Base-by-base conservation (phyloP, 1,140 invertebrate genomes). In the Drosophila nigromelanica region DNA sequence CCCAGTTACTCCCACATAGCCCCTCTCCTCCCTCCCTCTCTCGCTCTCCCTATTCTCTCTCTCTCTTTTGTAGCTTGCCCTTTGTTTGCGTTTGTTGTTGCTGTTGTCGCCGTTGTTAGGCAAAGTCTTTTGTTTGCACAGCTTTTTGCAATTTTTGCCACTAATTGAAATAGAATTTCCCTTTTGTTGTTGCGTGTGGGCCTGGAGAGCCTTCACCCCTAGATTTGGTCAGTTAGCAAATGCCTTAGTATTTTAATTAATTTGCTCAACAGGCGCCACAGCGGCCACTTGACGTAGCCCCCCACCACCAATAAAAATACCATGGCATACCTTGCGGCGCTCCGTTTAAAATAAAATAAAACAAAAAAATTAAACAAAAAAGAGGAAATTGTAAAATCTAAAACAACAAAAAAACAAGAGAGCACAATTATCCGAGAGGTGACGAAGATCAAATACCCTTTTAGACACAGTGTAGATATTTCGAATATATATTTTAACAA, bases 81-180 rank as follows among this genome's bases (percentile, higher is more conserved):
- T 66, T 80, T 86, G 69, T 78, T 70, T 85, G 60, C 47, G 42
- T 43, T 67, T 73, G 61, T 78, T 64, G 73, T 37, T 48, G 45
- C 58, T 61, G 43, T 61, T 55, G 68, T 66, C 48, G 56, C 64
- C 79, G 61, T 78, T 78, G 82, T 54, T 78, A 71, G 63, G 72
- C 54, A 73, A 78, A 80, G 58, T 83, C 76, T 83, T 83, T 89
- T 89, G 83, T 89, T 89, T 89, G 73, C 62, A 55, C 64, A 87
- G 79, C 83, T 83, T 87, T 87, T 89, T 83, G 75, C 79, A 83
- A 89, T 89, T 89, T 87, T 89, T 89, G 66, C 85, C 83, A 83
- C 83, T 89, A 89, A 89, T 89, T 89, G 85, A 89, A 89, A 89
- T 89, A 89, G 83, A 89, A 89, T 89, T 89, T 89, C 64, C 69